Base-by-base conservation (phyloP, 2,113 vertebrate species). In the Verasper variegatus region DNA sequence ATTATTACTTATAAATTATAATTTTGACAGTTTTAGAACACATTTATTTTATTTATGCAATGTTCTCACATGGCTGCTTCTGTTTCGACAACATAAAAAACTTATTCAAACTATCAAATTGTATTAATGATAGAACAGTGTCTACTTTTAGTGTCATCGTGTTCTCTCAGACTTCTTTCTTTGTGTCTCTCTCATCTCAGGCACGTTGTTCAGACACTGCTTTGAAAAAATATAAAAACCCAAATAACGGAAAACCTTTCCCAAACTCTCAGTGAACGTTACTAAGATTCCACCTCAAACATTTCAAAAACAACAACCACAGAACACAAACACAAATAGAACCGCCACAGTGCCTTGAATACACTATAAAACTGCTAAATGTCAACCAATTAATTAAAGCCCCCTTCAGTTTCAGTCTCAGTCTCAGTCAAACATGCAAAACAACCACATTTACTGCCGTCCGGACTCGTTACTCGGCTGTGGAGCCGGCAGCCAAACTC, bases 401-500 rank as follows among this genome's bases (percentile, higher is more conserved):
- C 15, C 18, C 5, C 17, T 66, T 58, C 11, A 4, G 17, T 21
- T 60, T 58, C 11, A 3, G 17, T 18, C 57, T 68, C 49, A 42
- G 59, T 26, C 8, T 5, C 9, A 10, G 55, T 66, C 70, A 70
- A 66, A 74, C 15, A 2, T 59, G 6, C 59, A 18, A 40, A 70
- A 27, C 27, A 71, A 10, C 51, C 51, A 54, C 51, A 54, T n/a
- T 13, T 49, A 52, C 37, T 61, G 24, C 59, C 56, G 52, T 59
- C 21, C 40, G 40, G 14, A 24, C 18, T 20, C 27, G 31, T 10
- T 42, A 13, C 52, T 27, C n/a, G 56, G 24, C 11, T 5, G 21
- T 35, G 45, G 45, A 49, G 45, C 3, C 40, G 5, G 52, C 76
- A 64, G 75, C 55, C 71, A 56, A 51, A 68, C 54, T 27, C 49